These are phyloP conservation scores for Apodemus agrarius DNA, from an alignment of 2,797 vertebrate species.

Conservation along the genomic window DNA sequence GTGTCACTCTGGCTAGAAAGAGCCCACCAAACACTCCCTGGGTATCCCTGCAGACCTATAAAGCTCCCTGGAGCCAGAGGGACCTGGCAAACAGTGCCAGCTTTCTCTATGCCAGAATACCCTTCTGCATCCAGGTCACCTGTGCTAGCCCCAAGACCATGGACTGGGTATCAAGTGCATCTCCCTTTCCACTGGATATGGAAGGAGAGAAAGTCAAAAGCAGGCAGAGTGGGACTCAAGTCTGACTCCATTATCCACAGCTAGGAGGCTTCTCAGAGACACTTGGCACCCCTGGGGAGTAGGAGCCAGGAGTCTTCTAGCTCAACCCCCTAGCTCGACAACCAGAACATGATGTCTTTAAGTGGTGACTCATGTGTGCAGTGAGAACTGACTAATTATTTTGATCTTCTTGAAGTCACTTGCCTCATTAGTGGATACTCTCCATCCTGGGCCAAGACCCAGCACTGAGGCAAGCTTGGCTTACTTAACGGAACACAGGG, in stretches of 20 bases:
- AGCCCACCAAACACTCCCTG: background rate
- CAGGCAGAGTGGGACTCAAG: background rate
- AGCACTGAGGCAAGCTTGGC: constrained; percentile 43
- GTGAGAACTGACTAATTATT: constrained; percentile 77
- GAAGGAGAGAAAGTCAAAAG: background rate
- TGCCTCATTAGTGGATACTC: constrained; percentile 65
- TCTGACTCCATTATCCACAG: constrained; percentile 59
- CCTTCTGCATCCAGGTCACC: background rate
- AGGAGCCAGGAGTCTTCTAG: constrained; percentile 67
- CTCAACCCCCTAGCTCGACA: constrained; percentile 60
- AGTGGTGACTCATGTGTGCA: constrained; percentile 82
- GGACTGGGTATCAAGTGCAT: accelerated
- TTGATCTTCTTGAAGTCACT: constrained; percentile 75
- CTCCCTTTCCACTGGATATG: background rate
- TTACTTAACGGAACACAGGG: background rate
- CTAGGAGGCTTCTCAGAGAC: constrained; percentile 66
- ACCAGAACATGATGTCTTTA: constrained; percentile 80
- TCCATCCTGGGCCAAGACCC: constrained; percentile 56
- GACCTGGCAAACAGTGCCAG: background rate
- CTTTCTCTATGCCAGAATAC: background rate
- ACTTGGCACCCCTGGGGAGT: constrained; percentile 60
- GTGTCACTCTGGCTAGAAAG: background rate
- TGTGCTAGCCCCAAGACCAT: background rate
- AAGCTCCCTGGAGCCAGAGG: background rate
- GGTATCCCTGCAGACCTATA: background rate